phyloP scores from a whole-genome alignment of 35 echinoderm and acorn worm species.

The Apostichopus parvimensis region DNA sequence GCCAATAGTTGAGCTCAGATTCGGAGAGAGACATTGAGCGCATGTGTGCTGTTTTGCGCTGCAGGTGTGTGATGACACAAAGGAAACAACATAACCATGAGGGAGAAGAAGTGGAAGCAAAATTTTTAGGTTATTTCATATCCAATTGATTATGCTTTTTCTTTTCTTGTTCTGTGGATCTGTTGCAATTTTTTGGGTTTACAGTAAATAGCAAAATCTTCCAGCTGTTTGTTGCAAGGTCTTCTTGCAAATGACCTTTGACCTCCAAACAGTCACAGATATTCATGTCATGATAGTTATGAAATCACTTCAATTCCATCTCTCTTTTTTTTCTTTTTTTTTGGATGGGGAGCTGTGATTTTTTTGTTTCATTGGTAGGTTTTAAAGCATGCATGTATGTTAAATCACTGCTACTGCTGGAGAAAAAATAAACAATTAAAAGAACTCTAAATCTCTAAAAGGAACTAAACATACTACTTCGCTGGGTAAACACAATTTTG shows the following conservation, averaged over 20 bases:
- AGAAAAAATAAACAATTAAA: too few relatives aligned
- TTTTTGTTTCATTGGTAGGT: neutral
- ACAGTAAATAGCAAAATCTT: too few relatives aligned
- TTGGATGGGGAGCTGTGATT: neutral
- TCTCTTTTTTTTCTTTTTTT: neutral
- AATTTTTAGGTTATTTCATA: constrained; percentile 3
- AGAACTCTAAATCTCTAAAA: too few relatives aligned
- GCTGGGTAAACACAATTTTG: too few relatives aligned
- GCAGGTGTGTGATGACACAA: constrained; percentile 20
- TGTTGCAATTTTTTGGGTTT: neutral
- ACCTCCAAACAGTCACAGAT: too few relatives aligned
- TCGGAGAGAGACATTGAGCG: constrained; percentile 97
- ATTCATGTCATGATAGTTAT: too few relatives aligned
- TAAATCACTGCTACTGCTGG: neutral
- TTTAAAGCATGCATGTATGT: constrained; percentile 5
- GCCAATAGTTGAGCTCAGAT: constrained; percentile 97
- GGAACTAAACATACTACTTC: too few relatives aligned
- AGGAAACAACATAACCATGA: constrained; percentile 24
- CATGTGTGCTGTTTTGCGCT: constrained; percentile 75
- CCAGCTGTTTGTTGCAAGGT: too few relatives aligned
- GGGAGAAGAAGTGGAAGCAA: constrained; percentile 47
- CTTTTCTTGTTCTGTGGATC: neutral
- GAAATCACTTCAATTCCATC: too few relatives aligned
- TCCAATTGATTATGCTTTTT: neutral
- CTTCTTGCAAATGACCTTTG: too few relatives aligned